A percentile compares a stretch with the other conserved stretches of the same genome.
Conservation (phyloP, 1,140 invertebrate species). For the Apis mellifera region Amel_HAv3.1 CM009936.2:9426001-9426500, state of each 20-base stretch:
- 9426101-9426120: not conserved
- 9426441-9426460: no score
- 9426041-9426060: not conserved
- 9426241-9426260: not conserved
- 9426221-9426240: slow-evolving; percentile 6
- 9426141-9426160: slow-evolving; percentile 21
- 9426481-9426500: no score
- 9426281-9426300: slow-evolving; percentile 25
- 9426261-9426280: slow-evolving; percentile 12
- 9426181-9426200: slow-evolving; percentile 28
- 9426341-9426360: no score
- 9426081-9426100: not conserved
- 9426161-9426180: slow-evolving; percentile 5
- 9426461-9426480: no score
- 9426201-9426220: slow-evolving; percentile 37
- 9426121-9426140: not conserved
- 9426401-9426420: not conserved
- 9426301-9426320: not conserved
- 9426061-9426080: slow-evolving; percentile 2
- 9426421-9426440: not conserved
- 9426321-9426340: not conserved
- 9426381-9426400: not conserved
- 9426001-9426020: not conserved
- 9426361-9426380: not conserved
- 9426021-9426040: not conserved